Conservation (phyloP, 2,888 invertebrate species). For the Callimorpha dominula region DNA sequence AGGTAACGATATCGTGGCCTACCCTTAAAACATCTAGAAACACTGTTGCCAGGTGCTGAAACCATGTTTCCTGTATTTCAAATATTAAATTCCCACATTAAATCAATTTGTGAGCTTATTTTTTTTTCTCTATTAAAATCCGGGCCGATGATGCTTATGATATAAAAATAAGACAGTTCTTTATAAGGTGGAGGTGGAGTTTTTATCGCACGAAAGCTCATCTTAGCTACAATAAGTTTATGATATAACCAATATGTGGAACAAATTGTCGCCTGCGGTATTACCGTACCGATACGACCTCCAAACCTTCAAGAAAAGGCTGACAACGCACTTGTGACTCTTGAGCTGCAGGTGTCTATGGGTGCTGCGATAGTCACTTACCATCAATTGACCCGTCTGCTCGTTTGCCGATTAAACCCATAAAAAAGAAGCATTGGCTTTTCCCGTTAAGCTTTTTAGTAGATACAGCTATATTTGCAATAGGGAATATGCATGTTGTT, state of each 20-base stretch:
- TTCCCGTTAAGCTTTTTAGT: too few species aligned
- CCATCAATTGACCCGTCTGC: too few species aligned
- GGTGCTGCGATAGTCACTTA: too few species aligned
- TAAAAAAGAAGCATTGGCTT: too few species aligned
- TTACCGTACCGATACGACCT: too few species aligned
- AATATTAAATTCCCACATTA: background rate
- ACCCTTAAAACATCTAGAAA: background rate
- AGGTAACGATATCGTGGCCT: conserved; percentile 8
- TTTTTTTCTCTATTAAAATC: background rate
- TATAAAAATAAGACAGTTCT: background rate
- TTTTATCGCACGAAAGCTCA: background rate
- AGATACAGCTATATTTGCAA: too few species aligned
- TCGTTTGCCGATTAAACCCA: too few species aligned
- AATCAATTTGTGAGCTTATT: background rate
- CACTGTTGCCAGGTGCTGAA: background rate
- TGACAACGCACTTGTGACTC: too few species aligned
- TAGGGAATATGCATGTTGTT: too few species aligned
- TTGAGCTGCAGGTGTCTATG: too few species aligned
- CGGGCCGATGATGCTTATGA: background rate
- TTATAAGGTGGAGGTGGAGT: background rate
- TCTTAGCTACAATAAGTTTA: background rate
- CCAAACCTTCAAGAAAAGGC: too few species aligned
- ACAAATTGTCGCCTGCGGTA: too few species aligned
- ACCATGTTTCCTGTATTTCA: background rate
- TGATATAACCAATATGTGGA: background rate